A percentile compares a stretch with the other conserved stretches of the same genome.
These are phyloP conservation scores for Cataglyphis cursor DNA, from an alignment of 2,888 invertebrate genomes.

Conservation along the genomic window DNA sequence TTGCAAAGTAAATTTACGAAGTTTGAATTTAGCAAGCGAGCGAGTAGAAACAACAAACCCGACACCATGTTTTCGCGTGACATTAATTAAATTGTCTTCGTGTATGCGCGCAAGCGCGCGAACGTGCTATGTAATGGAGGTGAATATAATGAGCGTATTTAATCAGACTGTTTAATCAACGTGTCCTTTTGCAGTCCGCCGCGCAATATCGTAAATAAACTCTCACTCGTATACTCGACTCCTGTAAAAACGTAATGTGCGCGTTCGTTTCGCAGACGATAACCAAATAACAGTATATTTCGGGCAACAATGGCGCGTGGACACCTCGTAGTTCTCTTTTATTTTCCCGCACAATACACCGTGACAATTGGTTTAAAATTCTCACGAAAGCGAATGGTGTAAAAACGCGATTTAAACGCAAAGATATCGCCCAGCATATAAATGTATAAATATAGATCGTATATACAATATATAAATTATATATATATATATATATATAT, in stretches of 20 bases:
- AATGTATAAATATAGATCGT: neutral
- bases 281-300: slow-evolving; percentile 30
- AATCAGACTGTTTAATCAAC: slow-evolving; percentile 54
- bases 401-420: slow-evolving; percentile 1
- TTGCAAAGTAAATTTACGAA: slow-evolving; percentile 17
- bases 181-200: slow-evolving; percentile 43
- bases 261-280: slow-evolving; percentile 16
- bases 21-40: slow-evolving; percentile 29
- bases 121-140: slow-evolving; percentile 33
- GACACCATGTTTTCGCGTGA: slow-evolving; percentile 47
- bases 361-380: slow-evolving; percentile 14
- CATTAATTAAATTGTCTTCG: slow-evolving; percentile 53
- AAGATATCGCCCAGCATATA: neutral
- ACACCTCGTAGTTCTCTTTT: neutral
- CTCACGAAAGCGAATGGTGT: neutral
- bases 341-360: neutral
- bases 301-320: slow-evolving; percentile 6
- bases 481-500: slow-evolving; percentile 1
- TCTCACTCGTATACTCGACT: slow-evolving; percentile 15
- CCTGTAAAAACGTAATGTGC: slow-evolving; percentile 45
- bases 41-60: slow-evolving; percentile 39
- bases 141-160: slow-evolving; percentile 53
- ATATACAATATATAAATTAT: neutral
- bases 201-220: slow-evolving; percentile 52
- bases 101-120: slow-evolving; percentile 26